Percentiles rank a stretch among this genome's conserved stretches.
Evolutionary conservation across 2,888 invertebrate species (phyloP).

Genomic region (Boloria selene): DNA sequence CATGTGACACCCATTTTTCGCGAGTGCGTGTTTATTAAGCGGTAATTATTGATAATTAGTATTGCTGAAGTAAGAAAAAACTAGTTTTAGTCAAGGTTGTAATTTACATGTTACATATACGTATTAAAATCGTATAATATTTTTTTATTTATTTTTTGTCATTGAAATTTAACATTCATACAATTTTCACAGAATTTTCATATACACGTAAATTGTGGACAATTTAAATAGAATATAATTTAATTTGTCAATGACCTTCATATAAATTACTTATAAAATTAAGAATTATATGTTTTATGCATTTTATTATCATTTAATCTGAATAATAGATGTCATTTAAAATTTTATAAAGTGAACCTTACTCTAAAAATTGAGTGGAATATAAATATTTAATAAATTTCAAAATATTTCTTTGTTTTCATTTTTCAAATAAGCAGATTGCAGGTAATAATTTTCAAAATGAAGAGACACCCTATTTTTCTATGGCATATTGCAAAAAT

Average conservation of each 20-base stretch:
- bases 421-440: no score
- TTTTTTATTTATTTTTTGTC: constrained; percentile 18
- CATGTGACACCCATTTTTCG: constrained; percentile 32
- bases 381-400: no score
- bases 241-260: neutral
- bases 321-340: no score
- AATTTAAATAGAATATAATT: neutral
- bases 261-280: no score
- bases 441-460: constrained; percentile 8
- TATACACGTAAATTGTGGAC: neutral
- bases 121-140: constrained; percentile 6
- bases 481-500: no score
- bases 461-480: no score
- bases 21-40: constrained; percentile 25
- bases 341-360: no score
- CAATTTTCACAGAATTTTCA: no score
- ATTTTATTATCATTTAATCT: no score
- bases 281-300: no score
- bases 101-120: constrained; percentile 15
- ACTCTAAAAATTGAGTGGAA: no score
- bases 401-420: no score
- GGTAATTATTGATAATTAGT: constrained; percentile 39
- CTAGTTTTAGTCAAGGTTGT: constrained; percentile 41
- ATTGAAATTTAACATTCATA: constrained; percentile 11
- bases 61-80: constrained; percentile 32